Conservation (phyloP, 1,140 invertebrate species). For the Drosophila kohkoa region DNA sequence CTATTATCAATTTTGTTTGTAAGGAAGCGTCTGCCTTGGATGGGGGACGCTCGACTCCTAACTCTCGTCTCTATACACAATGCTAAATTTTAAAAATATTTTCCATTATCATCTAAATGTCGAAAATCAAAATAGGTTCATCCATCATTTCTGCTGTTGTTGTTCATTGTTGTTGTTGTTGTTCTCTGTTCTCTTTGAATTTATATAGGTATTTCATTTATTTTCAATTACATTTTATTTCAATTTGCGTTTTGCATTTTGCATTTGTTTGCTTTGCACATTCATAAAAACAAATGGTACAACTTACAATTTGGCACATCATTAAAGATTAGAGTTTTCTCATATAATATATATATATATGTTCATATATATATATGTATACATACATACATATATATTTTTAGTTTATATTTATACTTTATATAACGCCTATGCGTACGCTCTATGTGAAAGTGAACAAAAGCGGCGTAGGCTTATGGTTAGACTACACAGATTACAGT, state of each 20-base stretch:
- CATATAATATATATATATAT: slow-evolving; percentile 62
- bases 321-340: slow-evolving; percentile 77
- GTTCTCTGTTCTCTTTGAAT: slow-evolving; percentile 16
- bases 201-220: slow-evolving; percentile 37
- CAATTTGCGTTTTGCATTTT: slow-evolving; percentile 70
- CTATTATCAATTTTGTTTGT: slow-evolving; percentile 69
- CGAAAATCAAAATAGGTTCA: slow-evolving; percentile 51
- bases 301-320: slow-evolving; percentile 84
- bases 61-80: slow-evolving; percentile 64
- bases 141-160: slow-evolving; percentile 33
- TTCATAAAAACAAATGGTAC: slow-evolving; percentile 79
- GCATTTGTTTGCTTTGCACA: slow-evolving; percentile 62
- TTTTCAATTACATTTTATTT: slow-evolving; percentile 67
- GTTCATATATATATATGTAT: slow-evolving; percentile 67
- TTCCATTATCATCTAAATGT: slow-evolving; percentile 67
- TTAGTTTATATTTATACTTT: slow-evolving; percentile 77
- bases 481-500: slow-evolving; percentile 78
- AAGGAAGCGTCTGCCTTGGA: slow-evolving; percentile 52
- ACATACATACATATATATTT: slow-evolving; percentile 57
- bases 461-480: slow-evolving; percentile 75
- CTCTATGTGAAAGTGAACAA: slow-evolving; percentile 79
- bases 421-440: slow-evolving; percentile 69
- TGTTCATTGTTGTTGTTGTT: slow-evolving; percentile 40
- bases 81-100: slow-evolving; percentile 72
- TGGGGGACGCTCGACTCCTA: slow-evolving; percentile 48